These are phyloP conservation scores for Drosophila anceps DNA, from an alignment of 2,888 invertebrate genomes.

Conservation along the genomic window DNA sequence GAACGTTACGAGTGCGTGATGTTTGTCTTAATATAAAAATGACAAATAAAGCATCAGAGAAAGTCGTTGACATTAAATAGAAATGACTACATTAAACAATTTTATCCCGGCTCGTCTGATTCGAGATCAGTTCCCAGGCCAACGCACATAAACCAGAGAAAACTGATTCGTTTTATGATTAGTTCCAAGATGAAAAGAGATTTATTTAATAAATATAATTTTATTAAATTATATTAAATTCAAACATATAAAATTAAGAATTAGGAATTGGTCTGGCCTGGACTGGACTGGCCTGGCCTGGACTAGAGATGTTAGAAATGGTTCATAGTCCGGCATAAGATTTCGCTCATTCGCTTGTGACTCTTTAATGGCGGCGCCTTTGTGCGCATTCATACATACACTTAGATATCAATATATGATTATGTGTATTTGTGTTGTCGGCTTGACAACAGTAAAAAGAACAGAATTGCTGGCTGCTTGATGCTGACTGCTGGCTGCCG, in stretches of 20 bases:
- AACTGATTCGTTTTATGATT: not conserved
- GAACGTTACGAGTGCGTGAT: constrained; percentile 69
- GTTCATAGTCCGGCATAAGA: constrained; percentile 17
- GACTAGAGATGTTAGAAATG: constrained; percentile 34
- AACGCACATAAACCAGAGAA: not conserved
- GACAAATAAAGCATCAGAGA: constrained; percentile 1
- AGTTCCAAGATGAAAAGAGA: not conserved
- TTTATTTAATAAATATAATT: not conserved
- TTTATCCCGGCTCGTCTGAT: not conserved
- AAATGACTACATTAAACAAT: not conserved
- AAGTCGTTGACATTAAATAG: not conserved
- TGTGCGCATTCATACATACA: constrained; percentile 49
- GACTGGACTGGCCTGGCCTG: not conserved
- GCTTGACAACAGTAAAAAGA: constrained; percentile 76
- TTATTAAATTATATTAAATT: not conserved
- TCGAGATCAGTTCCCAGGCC: not conserved
- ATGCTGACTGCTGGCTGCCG: constrained; percentile 1
- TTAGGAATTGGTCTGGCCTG: not conserved
- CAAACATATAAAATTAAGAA: not conserved
- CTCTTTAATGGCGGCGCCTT: constrained; percentile 71
- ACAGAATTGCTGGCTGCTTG: constrained; percentile 68
- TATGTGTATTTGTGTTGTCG: constrained; percentile 50
- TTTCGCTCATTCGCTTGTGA: constrained; percentile 26
- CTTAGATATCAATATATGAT: constrained; percentile 20
- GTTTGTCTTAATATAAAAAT: constrained; percentile 52